Conservation (phyloP, 30 jellyfish, hydroid and myxozoan species). For the Aurelia aurita region DNA sequence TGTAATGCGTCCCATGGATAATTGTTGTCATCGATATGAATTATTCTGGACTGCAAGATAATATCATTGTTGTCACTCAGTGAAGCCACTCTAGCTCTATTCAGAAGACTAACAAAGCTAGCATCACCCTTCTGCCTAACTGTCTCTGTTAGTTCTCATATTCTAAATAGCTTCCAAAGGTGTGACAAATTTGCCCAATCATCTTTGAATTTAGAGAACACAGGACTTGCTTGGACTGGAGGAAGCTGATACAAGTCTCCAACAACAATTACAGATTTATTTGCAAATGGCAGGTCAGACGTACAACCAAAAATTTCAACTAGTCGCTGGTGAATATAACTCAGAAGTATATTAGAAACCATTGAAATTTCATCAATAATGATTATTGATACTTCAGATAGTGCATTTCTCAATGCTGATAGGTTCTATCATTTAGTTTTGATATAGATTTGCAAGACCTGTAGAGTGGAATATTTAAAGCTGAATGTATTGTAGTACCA, state of each 20-base stretch:
- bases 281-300: neutral
- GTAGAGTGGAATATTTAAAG: conserved; percentile 11
- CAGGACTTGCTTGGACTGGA: conserved; percentile 20
- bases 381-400: neutral
- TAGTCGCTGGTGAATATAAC: conserved; percentile 27
- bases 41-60: neutral
- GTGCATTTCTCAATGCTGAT: conserved; percentile 2
- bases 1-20: conserved; percentile 29
- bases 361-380: conserved; percentile 34
- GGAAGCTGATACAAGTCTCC: conserved; percentile 39
- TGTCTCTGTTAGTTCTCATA: conserved; percentile 27
- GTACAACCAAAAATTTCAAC: conserved; percentile 27
- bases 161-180: neutral
- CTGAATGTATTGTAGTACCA: conserved; percentile 50
- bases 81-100: conserved; percentile 18
- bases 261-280: neutral
- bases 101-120: conserved; percentile 18
- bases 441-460: neutral
- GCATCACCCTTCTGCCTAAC: neutral
- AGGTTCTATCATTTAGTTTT: neutral
- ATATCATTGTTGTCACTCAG: neutral
- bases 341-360: conserved; percentile 3
- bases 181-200: neutral
- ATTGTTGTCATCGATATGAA: neutral
- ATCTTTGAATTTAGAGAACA: neutral